A percentile compares a stretch with the other conserved stretches of the same genome.
Conservation (phyloP, 2,888 invertebrate genomes). For the Scaptomyza parva region DNA sequence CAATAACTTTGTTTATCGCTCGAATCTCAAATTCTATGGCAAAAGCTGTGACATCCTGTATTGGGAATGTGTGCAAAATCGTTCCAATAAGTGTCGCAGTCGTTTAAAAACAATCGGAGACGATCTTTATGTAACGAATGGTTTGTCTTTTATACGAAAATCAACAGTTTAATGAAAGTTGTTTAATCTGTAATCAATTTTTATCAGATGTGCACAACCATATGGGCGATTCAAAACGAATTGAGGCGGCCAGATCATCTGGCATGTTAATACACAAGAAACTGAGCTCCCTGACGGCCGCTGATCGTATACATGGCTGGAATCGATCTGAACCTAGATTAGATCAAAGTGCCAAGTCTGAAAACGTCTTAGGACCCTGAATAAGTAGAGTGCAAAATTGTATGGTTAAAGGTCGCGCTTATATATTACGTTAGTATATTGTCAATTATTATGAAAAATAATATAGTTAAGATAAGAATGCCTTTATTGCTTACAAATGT, state of each 20-base stretch:
- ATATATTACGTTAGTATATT: not conserved
- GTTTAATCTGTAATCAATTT: not conserved
- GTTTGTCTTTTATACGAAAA: conserved; percentile 54
- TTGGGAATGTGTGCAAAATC: conserved; percentile 85
- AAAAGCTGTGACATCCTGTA: conserved; percentile 83
- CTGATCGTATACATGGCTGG: conserved; percentile 61
- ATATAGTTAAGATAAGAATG: not conserved
- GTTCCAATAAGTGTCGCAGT: conserved; percentile 84
- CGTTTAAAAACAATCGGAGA: conserved; percentile 84
- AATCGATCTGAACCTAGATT: conserved; percentile 35
- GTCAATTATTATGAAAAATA: conserved; percentile 22
- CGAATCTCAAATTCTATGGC: conserved; percentile 84
- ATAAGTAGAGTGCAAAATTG: conserved; percentile 24
- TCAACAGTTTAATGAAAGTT: not conserved
- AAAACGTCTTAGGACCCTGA: conserved; percentile 22
- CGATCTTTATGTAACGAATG: conserved; percentile 84
- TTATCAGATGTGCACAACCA: conserved; percentile 83
- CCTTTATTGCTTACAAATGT: not conserved
- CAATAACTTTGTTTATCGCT: conserved; percentile 84
- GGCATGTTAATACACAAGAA: conserved; percentile 83
- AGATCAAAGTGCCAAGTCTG: conserved; percentile 32
- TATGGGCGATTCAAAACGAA: conserved; percentile 80
- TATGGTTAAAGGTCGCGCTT: not conserved
- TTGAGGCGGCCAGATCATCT: conserved; percentile 79
- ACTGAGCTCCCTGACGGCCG: conserved; percentile 76